phyloP scores from a whole-genome alignment of 2,113 vertebrate species.

The Stomatorhinus ivindoensis region DNA sequence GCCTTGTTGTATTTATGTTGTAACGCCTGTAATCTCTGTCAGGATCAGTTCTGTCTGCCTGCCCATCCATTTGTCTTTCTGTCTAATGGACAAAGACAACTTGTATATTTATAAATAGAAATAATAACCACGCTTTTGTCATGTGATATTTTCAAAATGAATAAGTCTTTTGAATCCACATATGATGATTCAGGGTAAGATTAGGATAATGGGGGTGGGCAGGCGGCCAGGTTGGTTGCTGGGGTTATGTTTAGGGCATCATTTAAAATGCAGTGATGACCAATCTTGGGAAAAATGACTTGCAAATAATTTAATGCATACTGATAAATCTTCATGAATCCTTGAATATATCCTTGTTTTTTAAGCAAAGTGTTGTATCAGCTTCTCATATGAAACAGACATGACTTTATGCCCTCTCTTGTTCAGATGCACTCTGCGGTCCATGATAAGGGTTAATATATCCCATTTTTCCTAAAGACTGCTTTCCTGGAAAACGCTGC shows the following conservation, averaged over 20 bases:
- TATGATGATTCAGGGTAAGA: background rate
- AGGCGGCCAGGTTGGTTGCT: background rate
- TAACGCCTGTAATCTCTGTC: background rate
- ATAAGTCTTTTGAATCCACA: background rate
- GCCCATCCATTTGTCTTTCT: background rate
- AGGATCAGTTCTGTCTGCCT: background rate
- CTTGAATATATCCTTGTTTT: background rate
- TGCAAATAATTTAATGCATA: background rate
- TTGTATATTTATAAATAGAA: background rate
- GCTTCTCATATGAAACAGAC: background rate
- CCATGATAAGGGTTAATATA: background rate
- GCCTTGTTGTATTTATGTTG: background rate
- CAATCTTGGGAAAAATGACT: background rate
- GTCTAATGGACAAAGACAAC: background rate
- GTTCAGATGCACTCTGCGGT: background rate
- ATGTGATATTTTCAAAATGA: background rate
- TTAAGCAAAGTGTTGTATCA: background rate
- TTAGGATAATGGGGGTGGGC: background rate
- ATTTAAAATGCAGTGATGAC: background rate
- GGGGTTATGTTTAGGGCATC: background rate
- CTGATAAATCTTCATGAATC: background rate
- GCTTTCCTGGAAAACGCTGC: background rate
- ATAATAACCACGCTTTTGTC: background rate
- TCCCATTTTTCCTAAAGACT: background rate
- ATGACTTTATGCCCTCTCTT: background rate